phyloP scores from a whole-genome alignment of 2,113 vertebrate genomes.

The Phyllostomus hastatus region DNA sequence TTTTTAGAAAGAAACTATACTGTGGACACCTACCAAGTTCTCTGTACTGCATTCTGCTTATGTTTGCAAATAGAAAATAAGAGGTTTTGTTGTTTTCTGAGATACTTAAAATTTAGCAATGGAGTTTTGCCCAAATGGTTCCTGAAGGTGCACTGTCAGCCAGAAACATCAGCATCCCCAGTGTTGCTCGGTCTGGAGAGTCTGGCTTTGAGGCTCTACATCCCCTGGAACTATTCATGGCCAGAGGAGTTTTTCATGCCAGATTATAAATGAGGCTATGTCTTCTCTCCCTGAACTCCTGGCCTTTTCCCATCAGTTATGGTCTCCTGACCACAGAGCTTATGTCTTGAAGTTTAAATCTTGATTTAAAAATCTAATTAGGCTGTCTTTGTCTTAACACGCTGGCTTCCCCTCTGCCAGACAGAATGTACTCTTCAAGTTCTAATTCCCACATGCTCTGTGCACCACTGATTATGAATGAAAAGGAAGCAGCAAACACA shows the following conservation, averaged over 20 bases:
- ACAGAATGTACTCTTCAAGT: conserved; percentile 14
- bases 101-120: neutral
- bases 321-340: conserved; percentile 56
- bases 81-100: neutral
- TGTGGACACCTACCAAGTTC: neutral
- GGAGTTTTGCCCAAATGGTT: neutral
- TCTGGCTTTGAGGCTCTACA: neutral
- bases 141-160: neutral
- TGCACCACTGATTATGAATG: conserved; percentile 28
- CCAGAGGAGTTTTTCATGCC: neutral
- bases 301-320: conserved; percentile 40
- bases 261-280: conserved; percentile 54
- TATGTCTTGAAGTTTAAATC: conserved; percentile 62
- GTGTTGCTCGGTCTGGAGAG: neutral
- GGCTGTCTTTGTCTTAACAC: conserved; percentile 37
- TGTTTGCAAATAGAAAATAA: conserved; percentile 19
- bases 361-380: conserved; percentile 61
- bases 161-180: neutral
- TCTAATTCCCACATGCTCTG: conserved; percentile 18
- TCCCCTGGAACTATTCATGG: neutral
- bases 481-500: conserved; percentile 4
- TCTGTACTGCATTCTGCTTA: neutral
- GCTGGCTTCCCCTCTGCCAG: conserved; percentile 3
- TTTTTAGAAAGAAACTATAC: neutral
- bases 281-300: conserved; percentile 17